Evolutionary conservation across 2,797 vertebrate species (phyloP), one percentile per base, ranked within the genome.

Genomic region (Crocidura indochinensis): DNA sequence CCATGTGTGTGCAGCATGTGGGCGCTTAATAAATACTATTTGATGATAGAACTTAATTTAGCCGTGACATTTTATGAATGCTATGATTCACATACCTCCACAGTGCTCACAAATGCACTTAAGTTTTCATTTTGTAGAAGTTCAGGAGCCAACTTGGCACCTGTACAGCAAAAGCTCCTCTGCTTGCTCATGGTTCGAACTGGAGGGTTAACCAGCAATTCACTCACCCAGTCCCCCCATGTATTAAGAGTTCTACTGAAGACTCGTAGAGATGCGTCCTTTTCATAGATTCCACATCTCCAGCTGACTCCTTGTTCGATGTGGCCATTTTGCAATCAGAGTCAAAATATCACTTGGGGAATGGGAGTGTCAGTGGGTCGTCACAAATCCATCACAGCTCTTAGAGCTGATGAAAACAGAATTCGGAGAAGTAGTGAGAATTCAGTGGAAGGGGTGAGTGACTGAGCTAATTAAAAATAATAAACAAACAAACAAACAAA

Each of bases 11-110:
- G 65, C 8, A 24, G 79, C 44, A 20, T n/a, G 94, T 93, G 83
- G 95, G 94, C 17, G 79, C 88, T 93, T 93, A 96, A 93, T 97
- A 95, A 96, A 96, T 96, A 95, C 82, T 94, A 74, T 81, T 93
- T 93, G 87, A 83, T 94, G 84, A 87, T 91, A 88, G 92, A 82
- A 60, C 73, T 93, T 94, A 96, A 95, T 96, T 94, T 96, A 96
- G 94, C 65, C 79, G 24, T 96, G 96, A 87, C 94, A 95, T 95
- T 97, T 97, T 94, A 90, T 95, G 75, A 75, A 64, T 88, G 68
- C 73, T 86, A 78, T 96, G 92, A 96, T 94, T 96, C 96, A 93
- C 10, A 19, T 49, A 91, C 81, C 87, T 94, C 81, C 49, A 0
- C 49, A 38, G 90, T 60, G 72, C 76, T 89, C 75, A 91, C 79